A percentile compares a stretch with the other conserved stretches of the same genome.
These are phyloP conservation scores for Colletes collaris DNA, from an alignment of 2,888 invertebrate genomes.

Conservation along the genomic window DNA sequence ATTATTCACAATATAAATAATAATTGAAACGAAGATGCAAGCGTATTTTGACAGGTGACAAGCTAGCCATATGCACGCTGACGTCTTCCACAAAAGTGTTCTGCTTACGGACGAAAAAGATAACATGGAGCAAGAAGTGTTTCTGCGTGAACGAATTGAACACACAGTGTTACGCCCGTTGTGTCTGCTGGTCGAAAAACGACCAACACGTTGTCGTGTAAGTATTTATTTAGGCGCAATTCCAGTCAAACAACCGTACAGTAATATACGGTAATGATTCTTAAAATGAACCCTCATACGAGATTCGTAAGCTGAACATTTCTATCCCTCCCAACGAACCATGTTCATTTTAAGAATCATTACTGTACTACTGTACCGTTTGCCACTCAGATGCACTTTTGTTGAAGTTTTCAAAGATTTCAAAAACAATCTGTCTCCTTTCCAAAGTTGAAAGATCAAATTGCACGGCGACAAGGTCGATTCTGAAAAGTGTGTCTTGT, in stretches of 20 bases:
- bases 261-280: neutral
- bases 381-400: no score
- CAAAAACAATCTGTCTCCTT: no score
- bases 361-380: no score
- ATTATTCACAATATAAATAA: no score
- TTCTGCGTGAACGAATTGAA: neutral
- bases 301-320: no score
- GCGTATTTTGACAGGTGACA: constrained; percentile 38
- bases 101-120: constrained; percentile 44
- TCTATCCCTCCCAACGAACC: no score
- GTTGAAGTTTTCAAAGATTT: no score
- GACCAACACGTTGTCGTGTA: constrained; percentile 71
- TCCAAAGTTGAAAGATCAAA: neutral
- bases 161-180: constrained; percentile 49
- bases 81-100: constrained; percentile 50
- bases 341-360: no score
- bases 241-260: neutral
- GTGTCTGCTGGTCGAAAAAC: constrained; percentile 68
- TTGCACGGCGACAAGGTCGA: neutral
- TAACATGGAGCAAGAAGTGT: constrained; percentile 64
- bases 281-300: neutral
- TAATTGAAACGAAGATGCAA: neutral
- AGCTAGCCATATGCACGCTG: constrained; percentile 52
- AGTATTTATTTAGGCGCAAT: constrained; percentile 46
- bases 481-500: neutral